A percentile compares a stretch with the other conserved stretches of the same genome.
phyloP scores from a whole-genome alignment of 2,888 invertebrate genomes.

The Amblyteles armatorius region DNA sequence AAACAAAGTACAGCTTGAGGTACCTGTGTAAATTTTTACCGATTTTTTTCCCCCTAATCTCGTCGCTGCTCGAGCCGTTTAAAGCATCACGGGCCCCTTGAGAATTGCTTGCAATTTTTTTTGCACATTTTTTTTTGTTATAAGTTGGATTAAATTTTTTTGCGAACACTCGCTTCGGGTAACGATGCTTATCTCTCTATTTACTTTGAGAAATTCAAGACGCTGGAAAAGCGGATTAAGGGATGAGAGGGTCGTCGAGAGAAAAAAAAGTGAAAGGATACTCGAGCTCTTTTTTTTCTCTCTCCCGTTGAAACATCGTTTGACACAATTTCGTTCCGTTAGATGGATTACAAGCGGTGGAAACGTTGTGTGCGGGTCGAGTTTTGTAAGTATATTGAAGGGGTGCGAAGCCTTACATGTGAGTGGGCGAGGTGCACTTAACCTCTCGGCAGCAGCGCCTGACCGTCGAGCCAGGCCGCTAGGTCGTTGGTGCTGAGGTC shows the following conservation, averaged over 20 bases:
- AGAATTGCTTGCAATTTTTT: neutral
- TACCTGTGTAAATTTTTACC: neutral
- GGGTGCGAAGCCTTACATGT: constrained; percentile 58
- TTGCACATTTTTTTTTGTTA: neutral
- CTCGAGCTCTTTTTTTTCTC: neutral
- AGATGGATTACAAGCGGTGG: constrained; percentile 47
- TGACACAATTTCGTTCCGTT: constrained; percentile 34
- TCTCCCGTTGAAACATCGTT: constrained; percentile 17
- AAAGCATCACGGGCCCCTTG: neutral
- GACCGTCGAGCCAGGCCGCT: constrained; percentile 1
- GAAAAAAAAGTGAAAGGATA: neutral
- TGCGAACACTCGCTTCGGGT: neutral
- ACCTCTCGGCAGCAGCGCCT: constrained; percentile 45
- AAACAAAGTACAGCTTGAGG: neutral
- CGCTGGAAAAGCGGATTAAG: neutral
- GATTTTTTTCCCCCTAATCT: neutral
- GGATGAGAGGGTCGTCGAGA: neutral
- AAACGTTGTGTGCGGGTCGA: constrained; percentile 46
- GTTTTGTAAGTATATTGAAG: constrained; percentile 63
- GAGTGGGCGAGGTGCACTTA: constrained; percentile 62
- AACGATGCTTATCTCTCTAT: constrained; percentile 1
- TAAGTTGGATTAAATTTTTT: neutral
- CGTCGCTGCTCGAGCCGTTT: neutral
- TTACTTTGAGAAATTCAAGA: constrained; percentile 2
- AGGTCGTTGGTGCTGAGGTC: constrained; percentile 55